Percentiles rank a stretch among this genome's conserved stretches.
Conservation (phyloP, 2,113 vertebrate species). For the Sakesphorus luctuosus region DNA sequence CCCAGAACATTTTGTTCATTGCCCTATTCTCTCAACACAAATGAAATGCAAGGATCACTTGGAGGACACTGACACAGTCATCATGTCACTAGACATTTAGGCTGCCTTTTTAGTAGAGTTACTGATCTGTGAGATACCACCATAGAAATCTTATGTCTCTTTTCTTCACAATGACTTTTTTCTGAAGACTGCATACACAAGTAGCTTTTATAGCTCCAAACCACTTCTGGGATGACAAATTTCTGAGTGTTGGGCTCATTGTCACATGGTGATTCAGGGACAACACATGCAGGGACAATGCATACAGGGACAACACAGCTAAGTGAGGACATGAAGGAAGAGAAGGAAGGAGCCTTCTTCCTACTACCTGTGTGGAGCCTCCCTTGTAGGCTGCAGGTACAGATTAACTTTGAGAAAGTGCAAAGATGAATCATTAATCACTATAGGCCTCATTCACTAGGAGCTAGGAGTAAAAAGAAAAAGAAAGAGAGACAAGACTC, state of each 20-base stretch:
- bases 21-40: neutral
- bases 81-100: neutral
- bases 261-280: neutral
- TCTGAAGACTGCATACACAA: neutral
- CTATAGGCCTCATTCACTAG: neutral
- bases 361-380: neutral
- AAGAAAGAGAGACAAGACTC: neutral
- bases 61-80: neutral
- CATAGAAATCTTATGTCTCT: neutral
- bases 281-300: neutral
- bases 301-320: neutral
- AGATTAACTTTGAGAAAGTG: neutral
- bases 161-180: neutral
- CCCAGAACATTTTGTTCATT: neutral
- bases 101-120: neutral
- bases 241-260: neutral
- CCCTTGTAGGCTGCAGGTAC: neutral
- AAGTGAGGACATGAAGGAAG: neutral
- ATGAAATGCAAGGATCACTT: neutral
- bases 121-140: neutral
- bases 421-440: neutral
- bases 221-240: neutral
- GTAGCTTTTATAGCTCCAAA: neutral
- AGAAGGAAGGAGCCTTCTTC: neutral
- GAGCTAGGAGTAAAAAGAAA: neutral